phyloP scores from a whole-genome alignment of 2,888 invertebrate genomes.

The Orthonychiurus folsomi region DNA sequence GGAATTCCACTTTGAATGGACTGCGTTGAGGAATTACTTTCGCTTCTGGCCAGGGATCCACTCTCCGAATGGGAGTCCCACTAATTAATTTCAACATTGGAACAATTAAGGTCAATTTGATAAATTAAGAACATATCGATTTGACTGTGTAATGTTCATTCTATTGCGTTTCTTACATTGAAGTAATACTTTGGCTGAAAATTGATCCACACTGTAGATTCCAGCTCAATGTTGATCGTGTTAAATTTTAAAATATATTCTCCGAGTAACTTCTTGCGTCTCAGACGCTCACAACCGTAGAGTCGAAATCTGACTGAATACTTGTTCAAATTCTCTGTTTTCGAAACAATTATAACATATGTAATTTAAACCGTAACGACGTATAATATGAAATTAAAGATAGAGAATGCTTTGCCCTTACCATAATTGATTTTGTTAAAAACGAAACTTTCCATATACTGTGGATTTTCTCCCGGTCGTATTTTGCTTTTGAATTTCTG shows the following conservation, averaged over 20 bases:
- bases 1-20: constrained; percentile 73
- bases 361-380: neutral
- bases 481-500: constrained; percentile 92
- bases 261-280: constrained; percentile 80
- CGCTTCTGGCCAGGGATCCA: constrained; percentile 75
- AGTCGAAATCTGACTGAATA: constrained; percentile 82
- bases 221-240: constrained; percentile 76
- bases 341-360: neutral
- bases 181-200: constrained; percentile 53
- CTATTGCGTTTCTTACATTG: constrained; percentile 37
- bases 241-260: constrained; percentile 85
- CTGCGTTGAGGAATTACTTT: constrained; percentile 87
- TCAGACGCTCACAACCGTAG: constrained; percentile 86
- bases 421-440: constrained; percentile 82
- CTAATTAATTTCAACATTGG: constrained; percentile 41
- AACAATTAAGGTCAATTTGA: neutral
- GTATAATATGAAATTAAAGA: neutral
- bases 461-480: constrained; percentile 78
- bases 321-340: constrained; percentile 78
- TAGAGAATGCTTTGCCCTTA: constrained; percentile 42
- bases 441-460: constrained; percentile 86
- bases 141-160: neutral
- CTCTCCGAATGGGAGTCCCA: constrained; percentile 52
- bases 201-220: constrained; percentile 81
- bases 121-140: neutral